A percentile compares a stretch with the other conserved stretches of the same genome.
Evolutionary conservation across 2,888 invertebrate species (phyloP).

Genomic region (Leptopilina drosophilae): DNA sequence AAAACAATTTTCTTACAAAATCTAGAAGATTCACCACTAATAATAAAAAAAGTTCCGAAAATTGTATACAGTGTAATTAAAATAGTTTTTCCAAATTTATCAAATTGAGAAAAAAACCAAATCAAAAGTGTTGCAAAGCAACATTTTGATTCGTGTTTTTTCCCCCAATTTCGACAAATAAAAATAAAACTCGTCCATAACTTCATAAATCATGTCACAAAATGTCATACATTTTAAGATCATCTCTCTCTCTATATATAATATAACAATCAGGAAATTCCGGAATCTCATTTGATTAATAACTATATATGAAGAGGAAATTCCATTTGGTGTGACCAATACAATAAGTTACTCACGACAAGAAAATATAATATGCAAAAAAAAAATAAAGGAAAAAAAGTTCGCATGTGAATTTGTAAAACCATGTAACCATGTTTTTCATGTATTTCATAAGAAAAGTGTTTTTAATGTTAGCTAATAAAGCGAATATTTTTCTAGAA

Average conservation of each 20-base stretch:
- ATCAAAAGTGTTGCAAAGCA: too few relatives aligned
- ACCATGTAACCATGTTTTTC: neutral
- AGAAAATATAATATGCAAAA: conserved; percentile 6
- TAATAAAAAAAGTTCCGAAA: too few relatives aligned
- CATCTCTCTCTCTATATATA: neutral
- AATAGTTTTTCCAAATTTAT: too few relatives aligned
- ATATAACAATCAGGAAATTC: conserved; percentile 9
- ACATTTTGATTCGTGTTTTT: too few relatives aligned
- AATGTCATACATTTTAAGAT: neutral
- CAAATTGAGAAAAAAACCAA: too few relatives aligned
- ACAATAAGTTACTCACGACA: conserved; percentile 6
- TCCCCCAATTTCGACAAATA: too few relatives aligned
- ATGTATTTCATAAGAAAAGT: conserved; percentile 8
- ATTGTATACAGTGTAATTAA: too few relatives aligned
- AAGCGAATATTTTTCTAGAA: conserved; percentile 7
- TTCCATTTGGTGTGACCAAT: conserved; percentile 7
- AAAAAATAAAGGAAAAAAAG: neutral
- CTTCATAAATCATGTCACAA: neutral
- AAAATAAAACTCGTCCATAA: neutral
- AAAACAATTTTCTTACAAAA: too few relatives aligned
- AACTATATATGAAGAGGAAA: neutral
- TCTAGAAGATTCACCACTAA: too few relatives aligned
- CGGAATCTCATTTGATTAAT: conserved; percentile 14
- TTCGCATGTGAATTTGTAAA: conserved; percentile 11
- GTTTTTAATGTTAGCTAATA: conserved; percentile 15